Evolutionary conservation across 2,888 invertebrate species (phyloP), one percentile per base, ranked within the genome.

Genomic region (Coronaproctus castanopsis): DNA sequence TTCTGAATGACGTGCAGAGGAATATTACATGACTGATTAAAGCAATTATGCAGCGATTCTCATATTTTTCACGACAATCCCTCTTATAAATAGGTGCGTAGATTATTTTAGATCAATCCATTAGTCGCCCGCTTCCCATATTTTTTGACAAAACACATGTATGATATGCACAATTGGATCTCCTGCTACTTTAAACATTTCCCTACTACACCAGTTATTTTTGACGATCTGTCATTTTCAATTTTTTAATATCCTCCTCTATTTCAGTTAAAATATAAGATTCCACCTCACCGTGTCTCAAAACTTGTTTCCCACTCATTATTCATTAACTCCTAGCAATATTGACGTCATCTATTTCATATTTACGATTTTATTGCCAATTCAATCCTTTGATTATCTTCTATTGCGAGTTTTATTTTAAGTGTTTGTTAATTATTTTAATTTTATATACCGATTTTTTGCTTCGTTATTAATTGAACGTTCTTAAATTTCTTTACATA

Each of bases 401-500:
- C 36, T 36, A 36, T 36, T 36, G 36, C 14, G 14, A 36, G 36
- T 36, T 8, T 36, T 36, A 8, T 36, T 36, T 5, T 36, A 14
- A 36, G 5, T 36, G 5, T 36, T 36, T 36, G 14, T 36, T 14
- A 36, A 36, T 36, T 36, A 10, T 18, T 14, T 55, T 57, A 20
- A 10, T 22, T 57, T 54, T 14, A 14, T n/a, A 50, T 56, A n/a
- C 10, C 14, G 21, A 5, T 56, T 10, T n/a, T 56, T 48, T 22
- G 18, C 5, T 49, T 36, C 19, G 55, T 50, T 50, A 50, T 21
- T 19, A n/a, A 59, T 21, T 57, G 36, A 49, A 2, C 24, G 20
- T 59, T 54, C 3, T 54, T 54, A 3, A 14, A 54, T 21, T 54
- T 54, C 21, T 20, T 59, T 20, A 23, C 21, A 23, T 20, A 50